Evolutionary conservation across 2,888 invertebrate species (phyloP).

Genomic region (Ormyrus thymus): DNA sequence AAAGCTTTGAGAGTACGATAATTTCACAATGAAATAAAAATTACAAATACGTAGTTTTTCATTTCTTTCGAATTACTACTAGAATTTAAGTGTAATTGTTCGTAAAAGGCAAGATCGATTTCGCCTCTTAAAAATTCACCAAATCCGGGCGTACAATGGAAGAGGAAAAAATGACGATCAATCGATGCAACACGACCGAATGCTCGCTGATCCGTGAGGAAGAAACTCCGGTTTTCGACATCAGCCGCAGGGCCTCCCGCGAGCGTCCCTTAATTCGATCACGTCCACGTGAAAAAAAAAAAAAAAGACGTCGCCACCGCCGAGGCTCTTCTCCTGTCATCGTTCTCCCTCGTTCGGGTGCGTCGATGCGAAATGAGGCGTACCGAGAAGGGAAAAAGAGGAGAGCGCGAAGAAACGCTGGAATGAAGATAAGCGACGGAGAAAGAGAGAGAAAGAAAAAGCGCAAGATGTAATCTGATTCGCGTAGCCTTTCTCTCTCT

Average conservation of each 20-base stretch:
- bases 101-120: too few species aligned
- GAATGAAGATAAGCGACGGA: constrained; percentile 72
- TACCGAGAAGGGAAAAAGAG: constrained; percentile 65
- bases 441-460: constrained; percentile 49
- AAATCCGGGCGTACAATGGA: too few species aligned
- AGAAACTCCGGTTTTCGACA: not conserved
- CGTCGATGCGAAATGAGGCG: constrained; percentile 68
- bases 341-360: constrained; percentile 42
- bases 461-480: constrained; percentile 75
- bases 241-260: not conserved
- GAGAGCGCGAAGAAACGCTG: constrained; percentile 51
- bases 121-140: too few species aligned
- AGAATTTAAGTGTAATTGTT: too few species aligned
- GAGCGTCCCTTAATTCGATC: constrained; percentile 16
- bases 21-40: too few species aligned
- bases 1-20: too few species aligned
- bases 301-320: not conserved
- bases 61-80: too few species aligned
- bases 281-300: constrained; percentile 47
- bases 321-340: constrained; percentile 29
- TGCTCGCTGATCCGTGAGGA: constrained; percentile 1
- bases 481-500: constrained; percentile 66
- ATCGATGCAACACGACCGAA: not conserved
- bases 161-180: not conserved
- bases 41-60: too few species aligned